Conservation (phyloP, 2,113 vertebrate species). For the Zosterops pallidus region DNA sequence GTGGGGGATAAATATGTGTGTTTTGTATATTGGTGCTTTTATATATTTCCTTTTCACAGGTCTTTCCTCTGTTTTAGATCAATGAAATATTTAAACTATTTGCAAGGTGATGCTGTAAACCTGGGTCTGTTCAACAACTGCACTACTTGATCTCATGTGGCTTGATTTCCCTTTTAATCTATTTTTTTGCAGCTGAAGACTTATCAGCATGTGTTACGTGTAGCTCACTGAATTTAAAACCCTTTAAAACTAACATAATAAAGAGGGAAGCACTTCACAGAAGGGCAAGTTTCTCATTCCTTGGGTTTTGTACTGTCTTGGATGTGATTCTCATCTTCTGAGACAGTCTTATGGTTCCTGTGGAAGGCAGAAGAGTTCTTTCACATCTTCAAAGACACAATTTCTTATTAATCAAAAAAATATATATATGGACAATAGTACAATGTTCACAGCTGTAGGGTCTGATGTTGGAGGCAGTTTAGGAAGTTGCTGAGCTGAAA, state of each 20-base stretch:
- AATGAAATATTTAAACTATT: constrained; percentile 69
- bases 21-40: not conserved
- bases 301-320: not conserved
- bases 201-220: not conserved
- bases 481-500: not conserved
- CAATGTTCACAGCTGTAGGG: not conserved
- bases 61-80: constrained; percentile 47
- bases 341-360: not conserved
- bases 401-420: not conserved
- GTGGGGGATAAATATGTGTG: not conserved
- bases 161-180: constrained; percentile 65
- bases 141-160: constrained; percentile 34
- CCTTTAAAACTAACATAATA: constrained; percentile 8
- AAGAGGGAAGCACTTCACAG: not conserved
- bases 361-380: not conserved
- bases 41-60: not conserved
- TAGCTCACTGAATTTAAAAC: not conserved
- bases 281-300: not conserved
- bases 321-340: not conserved
- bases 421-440: not conserved
- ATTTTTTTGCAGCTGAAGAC: constrained; percentile 54
- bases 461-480: not conserved
- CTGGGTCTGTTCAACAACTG: constrained; percentile 54
- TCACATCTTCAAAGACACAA: not conserved
- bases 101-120: constrained; percentile 61